phyloP scores from a whole-genome alignment of 2,113 vertebrate genomes.

The Oreotrochilus melanogaster region DNA sequence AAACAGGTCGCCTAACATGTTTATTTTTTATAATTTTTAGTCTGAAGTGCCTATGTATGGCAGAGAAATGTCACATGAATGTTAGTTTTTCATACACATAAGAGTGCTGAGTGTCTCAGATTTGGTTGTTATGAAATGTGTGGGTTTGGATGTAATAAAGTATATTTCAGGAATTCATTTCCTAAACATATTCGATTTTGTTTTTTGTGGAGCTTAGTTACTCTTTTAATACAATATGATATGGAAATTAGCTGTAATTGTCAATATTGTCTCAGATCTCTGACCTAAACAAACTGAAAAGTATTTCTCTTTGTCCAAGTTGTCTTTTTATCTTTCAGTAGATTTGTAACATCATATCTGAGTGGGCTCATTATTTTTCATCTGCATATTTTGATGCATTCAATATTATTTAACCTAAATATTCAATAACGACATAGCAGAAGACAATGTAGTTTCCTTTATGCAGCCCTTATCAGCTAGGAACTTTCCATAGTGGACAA shows the following conservation, averaged over 20 bases:
- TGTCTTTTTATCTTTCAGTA: neutral
- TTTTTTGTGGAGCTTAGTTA: neutral
- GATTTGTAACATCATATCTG: neutral
- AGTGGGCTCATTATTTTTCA: neutral
- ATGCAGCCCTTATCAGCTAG: neutral
- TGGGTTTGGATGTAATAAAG: neutral
- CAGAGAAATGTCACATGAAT: neutral
- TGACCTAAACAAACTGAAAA: neutral
- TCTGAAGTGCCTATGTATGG: neutral
- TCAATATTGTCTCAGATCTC: neutral
- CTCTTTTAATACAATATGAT: neutral
- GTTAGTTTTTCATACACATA: neutral
- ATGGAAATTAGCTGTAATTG: neutral
- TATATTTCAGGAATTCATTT: neutral
- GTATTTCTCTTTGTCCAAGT: neutral
- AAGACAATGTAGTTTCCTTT: neutral
- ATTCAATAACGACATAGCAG: neutral
- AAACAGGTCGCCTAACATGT: neutral
- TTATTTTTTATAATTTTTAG: neutral
- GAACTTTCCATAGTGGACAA: neutral
- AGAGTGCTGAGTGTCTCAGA: neutral
- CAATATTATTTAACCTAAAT: neutral
- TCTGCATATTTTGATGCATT: neutral
- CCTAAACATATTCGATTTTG: neutral
- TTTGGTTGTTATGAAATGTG: neutral